Percentiles rank a stretch among this genome's conserved stretches.
Conservation (phyloP, 1,140 invertebrate species). For the fruit fly (Drosophila melanogaster) region DNA sequence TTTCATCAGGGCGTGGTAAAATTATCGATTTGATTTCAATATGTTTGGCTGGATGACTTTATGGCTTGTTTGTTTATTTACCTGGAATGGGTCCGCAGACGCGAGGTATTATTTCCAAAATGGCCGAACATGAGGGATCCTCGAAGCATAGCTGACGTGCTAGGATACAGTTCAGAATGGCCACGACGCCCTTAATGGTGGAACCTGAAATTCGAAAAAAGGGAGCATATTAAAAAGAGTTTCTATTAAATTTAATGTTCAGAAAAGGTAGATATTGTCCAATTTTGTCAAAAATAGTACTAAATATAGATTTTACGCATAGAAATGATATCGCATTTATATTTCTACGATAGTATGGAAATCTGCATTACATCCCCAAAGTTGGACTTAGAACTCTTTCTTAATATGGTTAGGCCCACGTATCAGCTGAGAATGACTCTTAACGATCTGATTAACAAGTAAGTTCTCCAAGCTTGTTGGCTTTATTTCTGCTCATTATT, state of each 20-base stretch:
- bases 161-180: conserved; percentile 93
- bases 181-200: conserved; percentile 89
- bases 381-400: conserved; percentile 88
- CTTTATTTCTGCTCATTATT: not conserved
- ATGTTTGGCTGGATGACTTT: not conserved
- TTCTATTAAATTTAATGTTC: not conserved
- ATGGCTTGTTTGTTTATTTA: conserved; percentile 85
- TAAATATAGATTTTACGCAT: not conserved
- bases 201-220: conserved; percentile 87
- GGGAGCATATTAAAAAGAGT: not conserved
- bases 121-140: conserved; percentile 93
- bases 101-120: conserved; percentile 94
- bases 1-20: conserved; percentile 6
- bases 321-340: conserved; percentile 75
- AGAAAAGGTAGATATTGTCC: too few species aligned
- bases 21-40: conserved; percentile 29
- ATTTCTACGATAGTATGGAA: conserved; percentile 97
- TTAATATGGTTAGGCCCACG: conserved; percentile 97
- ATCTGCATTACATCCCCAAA: conserved; percentile 90
- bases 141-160: conserved; percentile 94
- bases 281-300: not conserved
- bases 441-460: conserved; percentile 89
- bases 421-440: conserved; percentile 94
- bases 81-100: conserved; percentile 95
- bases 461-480: not conserved